phyloP scores from a whole-genome alignment of 1,140 invertebrate genomes.

The Diorhabda carinulata region DNA sequence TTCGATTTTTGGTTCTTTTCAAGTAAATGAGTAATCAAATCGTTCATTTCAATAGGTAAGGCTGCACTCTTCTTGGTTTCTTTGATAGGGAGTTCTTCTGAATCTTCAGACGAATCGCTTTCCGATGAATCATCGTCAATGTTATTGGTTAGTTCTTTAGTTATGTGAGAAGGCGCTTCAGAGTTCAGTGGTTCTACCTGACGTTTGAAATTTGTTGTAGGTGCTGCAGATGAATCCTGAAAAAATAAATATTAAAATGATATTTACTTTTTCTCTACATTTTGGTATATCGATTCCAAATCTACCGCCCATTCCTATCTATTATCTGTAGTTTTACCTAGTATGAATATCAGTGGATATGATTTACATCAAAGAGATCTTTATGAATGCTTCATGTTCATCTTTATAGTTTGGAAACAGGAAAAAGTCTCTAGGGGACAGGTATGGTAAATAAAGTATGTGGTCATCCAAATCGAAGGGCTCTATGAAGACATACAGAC shows the following conservation, averaged over 20 bases:
- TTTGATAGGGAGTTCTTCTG: slow-evolving; percentile 41
- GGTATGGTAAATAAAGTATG: too few relatives aligned
- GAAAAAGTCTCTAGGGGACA: too few relatives aligned
- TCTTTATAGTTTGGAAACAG: too few relatives aligned
- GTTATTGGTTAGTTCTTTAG: slow-evolving; percentile 45
- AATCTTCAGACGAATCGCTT: slow-evolving; percentile 46
- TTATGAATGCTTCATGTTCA: too few relatives aligned
- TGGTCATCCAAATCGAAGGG: too few relatives aligned
- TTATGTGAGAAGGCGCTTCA: slow-evolving; percentile 47
- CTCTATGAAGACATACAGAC: too few relatives aligned
- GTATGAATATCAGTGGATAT: too few relatives aligned
- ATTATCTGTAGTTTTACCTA: too few relatives aligned
- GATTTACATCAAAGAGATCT: too few relatives aligned
- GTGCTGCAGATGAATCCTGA: slow-evolving; percentile 22
- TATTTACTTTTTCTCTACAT: too few relatives aligned
- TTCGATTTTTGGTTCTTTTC: slow-evolving; percentile 70
- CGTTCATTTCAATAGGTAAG: slow-evolving; percentile 73
- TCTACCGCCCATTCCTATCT: too few relatives aligned
- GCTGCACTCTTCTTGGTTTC: slow-evolving; percentile 60
- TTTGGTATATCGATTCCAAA: too few relatives aligned
- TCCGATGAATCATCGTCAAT: slow-evolving; percentile 39
- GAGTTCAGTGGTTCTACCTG: slow-evolving; percentile 41
- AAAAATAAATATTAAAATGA: neutral
- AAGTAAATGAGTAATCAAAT: slow-evolving; percentile 69
- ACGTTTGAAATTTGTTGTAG: slow-evolving; percentile 5